These are phyloP conservation scores for Oncorhynchus keta DNA, from an alignment of 2,113 vertebrate genomes.

Conservation along the genomic window DNA sequence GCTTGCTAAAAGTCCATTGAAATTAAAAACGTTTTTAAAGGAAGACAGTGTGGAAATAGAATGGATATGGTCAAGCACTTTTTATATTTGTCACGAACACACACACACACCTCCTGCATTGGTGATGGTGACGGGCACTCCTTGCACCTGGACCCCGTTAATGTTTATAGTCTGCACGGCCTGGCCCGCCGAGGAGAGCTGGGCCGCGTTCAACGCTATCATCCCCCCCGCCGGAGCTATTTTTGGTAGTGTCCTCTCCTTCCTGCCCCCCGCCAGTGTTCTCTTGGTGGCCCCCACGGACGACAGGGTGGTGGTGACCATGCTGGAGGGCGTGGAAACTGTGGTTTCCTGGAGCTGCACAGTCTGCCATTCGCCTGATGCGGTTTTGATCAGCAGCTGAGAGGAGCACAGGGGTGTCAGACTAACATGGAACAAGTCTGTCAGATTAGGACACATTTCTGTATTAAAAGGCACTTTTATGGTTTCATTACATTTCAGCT, in stretches of 20 bases:
- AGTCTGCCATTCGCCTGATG: constrained; percentile 86
- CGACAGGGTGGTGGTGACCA: constrained; percentile 56
- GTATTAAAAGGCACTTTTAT: no score
- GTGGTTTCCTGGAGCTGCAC: constrained; percentile 84
- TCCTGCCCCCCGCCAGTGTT: constrained; percentile 63
- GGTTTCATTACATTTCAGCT: no score
- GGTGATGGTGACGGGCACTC: constrained; percentile 95
- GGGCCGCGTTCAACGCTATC: constrained; percentile 83
- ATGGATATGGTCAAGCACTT: no score
- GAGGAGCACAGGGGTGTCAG: background rate
- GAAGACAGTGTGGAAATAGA: no score
- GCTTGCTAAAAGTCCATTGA: no score
- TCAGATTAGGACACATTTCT: background rate
- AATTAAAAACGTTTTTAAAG: no score
- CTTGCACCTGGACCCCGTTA: constrained; percentile 94
- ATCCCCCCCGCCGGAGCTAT: constrained; percentile 91
- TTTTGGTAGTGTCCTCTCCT: constrained; percentile 90
- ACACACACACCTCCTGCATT: constrained; percentile 81
- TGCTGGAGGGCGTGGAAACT: constrained; percentile 64
- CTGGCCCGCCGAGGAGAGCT: constrained; percentile 84
- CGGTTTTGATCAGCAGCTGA: constrained; percentile 88
- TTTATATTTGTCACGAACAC: background rate
- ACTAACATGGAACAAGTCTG: background rate
- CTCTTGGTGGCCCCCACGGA: constrained; percentile 15
- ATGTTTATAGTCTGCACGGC: constrained; percentile 97